Percentiles rank a stretch among this genome's conserved stretches.
These are phyloP conservation scores for Tenodera sinensis DNA, from an alignment of 2,888 invertebrate genomes.

Conservation along the genomic window DNA sequence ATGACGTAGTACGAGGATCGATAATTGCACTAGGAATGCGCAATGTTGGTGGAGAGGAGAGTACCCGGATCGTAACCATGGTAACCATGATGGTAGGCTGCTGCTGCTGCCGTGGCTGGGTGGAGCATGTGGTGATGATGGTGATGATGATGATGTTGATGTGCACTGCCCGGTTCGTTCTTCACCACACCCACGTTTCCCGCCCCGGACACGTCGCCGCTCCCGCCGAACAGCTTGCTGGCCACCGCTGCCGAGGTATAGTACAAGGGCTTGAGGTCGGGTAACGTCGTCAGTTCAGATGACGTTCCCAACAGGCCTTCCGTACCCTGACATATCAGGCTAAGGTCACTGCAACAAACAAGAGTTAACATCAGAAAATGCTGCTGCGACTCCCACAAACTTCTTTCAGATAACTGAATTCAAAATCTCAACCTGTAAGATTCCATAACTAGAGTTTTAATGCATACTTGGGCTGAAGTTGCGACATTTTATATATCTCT, in stretches of 20 bases:
- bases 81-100: constrained; percentile 24
- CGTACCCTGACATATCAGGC: constrained; percentile 18
- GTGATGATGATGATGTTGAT: constrained; percentile 10
- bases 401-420: too few relatives aligned
- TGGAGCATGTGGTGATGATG: constrained; percentile 22
- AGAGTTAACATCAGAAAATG: background rate
- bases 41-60: background rate
- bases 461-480: too few relatives aligned
- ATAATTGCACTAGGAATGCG: background rate
- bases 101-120: constrained; percentile 4
- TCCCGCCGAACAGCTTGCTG: constrained; percentile 13
- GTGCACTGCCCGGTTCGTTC: constrained; percentile 19
- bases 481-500: too few relatives aligned
- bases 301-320: constrained; percentile 23
- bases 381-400: too few relatives aligned
- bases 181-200: constrained; percentile 16
- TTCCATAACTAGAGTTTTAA: too few relatives aligned
- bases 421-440: too few relatives aligned
- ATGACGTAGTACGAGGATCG: background rate
- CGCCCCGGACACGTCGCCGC: background rate
- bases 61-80: constrained; percentile 27
- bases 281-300: constrained; percentile 21
- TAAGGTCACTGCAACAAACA: constrained; percentile 21
- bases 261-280: constrained; percentile 28
- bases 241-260: constrained; percentile 21